These are phyloP conservation scores for Dicyrtoma fusca DNA, from an alignment of 2,888 invertebrate species.

Conservation along the genomic window DNA sequence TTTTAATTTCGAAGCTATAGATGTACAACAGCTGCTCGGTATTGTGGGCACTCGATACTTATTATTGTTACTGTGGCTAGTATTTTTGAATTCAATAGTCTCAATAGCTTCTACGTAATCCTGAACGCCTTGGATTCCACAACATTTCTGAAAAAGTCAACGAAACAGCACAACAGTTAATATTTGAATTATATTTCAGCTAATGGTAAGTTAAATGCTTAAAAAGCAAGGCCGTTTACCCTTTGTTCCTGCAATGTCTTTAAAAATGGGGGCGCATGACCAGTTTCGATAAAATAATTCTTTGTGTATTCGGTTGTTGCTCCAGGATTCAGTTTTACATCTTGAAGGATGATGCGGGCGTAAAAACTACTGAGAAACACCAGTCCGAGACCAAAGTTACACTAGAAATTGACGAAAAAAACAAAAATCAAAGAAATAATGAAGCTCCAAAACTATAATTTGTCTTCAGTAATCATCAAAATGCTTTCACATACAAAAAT, in stretches of 20 bases:
- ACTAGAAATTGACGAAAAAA: neutral
- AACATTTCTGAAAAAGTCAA: neutral
- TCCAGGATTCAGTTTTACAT: neutral
- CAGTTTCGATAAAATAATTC: neutral
- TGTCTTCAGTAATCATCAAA: neutral
- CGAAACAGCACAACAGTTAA: neutral
- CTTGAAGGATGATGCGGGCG: neutral
- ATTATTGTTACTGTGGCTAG: neutral
- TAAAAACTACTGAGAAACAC: neutral
- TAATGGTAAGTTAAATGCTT: too few species aligned
- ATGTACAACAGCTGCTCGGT: neutral
- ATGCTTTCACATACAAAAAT: neutral
- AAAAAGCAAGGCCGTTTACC: too few species aligned
- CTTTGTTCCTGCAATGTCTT: neutral
- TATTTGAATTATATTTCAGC: neutral
- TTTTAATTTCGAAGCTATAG: neutral
- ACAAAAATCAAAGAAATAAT: too few species aligned
- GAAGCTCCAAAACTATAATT: too few species aligned
- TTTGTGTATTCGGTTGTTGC: neutral
- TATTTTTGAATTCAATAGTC: neutral
- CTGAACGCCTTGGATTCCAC: neutral
- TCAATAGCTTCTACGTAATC: neutral
- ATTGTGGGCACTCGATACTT: neutral
- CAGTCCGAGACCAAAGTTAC: neutral
- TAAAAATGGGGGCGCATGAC: constrained; percentile 1